phyloP scores from a whole-genome alignment of 2,113 vertebrate genomes.

The Sciurus niger region DNA sequence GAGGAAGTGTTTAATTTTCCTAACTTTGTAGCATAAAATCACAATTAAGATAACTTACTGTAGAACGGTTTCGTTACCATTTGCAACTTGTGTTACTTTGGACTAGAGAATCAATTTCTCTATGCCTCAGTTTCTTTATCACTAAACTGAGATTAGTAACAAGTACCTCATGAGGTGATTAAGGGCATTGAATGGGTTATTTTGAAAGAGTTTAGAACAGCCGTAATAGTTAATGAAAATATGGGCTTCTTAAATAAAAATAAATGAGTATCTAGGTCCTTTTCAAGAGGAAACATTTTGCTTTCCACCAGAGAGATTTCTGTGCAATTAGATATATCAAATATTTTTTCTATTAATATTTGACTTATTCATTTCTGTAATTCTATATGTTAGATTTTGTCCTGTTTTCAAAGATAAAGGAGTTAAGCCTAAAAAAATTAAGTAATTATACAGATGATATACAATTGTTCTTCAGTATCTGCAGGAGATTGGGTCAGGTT shows the following conservation, averaged over 20 bases:
- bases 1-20: not conserved
- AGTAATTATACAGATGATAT: not conserved
- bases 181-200: not conserved
- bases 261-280: not conserved
- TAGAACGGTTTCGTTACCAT: not conserved
- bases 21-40: not conserved
- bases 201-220: constrained; percentile 6
- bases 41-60: not conserved
- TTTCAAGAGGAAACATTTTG: not conserved
- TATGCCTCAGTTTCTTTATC: not conserved
- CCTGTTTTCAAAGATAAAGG: not conserved
- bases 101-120: not conserved
- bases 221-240: not conserved
- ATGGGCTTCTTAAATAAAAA: not conserved
- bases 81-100: not conserved
- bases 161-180: not conserved
- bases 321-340: not conserved
- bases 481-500: not conserved
- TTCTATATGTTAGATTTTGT: not conserved
- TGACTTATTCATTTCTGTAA: not conserved
- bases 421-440: constrained; percentile 19
- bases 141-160: not conserved
- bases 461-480: not conserved
- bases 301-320: not conserved
- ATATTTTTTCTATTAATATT: not conserved